phyloP scores from a whole-genome alignment of 1,140 invertebrate species.

The Neoseiulus cucumeris region DNA sequence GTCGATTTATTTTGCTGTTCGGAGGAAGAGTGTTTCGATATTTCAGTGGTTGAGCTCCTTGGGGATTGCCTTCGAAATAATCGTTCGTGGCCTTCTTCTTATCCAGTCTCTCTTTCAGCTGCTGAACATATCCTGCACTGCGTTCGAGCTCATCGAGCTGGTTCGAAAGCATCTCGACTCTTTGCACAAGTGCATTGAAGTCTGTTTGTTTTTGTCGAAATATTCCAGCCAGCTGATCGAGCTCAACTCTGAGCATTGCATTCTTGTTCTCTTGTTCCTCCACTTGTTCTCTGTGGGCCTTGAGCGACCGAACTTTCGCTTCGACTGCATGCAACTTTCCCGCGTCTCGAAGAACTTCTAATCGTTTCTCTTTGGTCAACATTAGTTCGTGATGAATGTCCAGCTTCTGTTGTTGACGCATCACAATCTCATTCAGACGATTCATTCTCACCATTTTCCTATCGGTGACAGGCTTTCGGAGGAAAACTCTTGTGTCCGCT shows the following conservation, averaged over 20 bases:
- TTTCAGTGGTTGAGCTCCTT: neutral
- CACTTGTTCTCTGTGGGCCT: neutral
- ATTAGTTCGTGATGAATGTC: conserved; percentile 7
- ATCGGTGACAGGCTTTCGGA: no score
- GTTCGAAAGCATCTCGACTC: neutral
- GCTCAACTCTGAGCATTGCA: neutral
- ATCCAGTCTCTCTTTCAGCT: neutral
- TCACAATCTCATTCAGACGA: conserved; percentile 8
- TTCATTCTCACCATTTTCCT: conserved; percentile 10
- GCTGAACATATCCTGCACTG: neutral
- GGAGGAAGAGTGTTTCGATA: neutral
- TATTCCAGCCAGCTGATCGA: neutral
- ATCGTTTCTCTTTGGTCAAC: neutral
- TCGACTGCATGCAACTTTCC: neutral
- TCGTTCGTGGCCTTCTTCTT: neutral
- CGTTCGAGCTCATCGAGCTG: conserved; percentile 1
- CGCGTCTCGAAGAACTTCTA: conserved; percentile 4
- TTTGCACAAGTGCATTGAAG: neutral
- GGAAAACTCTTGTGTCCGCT: no score
- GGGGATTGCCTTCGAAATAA: neutral
- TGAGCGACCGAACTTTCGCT: neutral
- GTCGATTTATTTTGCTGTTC: neutral
- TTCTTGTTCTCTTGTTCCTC: conserved; percentile 3
- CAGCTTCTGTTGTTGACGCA: conserved; percentile 3
- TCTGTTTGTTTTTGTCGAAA: conserved; percentile 1